A percentile compares a stretch with the other conserved stretches of the same genome.
phyloP scores from a whole-genome alignment of 2,113 vertebrate genomes.

The Trogon melanurus region DNA sequence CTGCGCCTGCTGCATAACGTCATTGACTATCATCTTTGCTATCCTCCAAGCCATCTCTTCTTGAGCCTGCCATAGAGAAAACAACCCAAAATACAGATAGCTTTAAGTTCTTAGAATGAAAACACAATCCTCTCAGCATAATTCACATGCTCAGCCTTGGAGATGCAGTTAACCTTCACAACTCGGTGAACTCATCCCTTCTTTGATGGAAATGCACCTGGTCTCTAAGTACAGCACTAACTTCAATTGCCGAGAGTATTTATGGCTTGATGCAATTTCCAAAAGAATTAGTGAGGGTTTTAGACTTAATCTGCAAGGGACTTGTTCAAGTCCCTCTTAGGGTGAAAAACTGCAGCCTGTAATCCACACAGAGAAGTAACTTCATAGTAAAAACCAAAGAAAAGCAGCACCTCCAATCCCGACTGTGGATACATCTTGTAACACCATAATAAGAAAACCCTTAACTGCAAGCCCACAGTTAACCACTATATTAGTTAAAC shows the following conservation, averaged over 20 bases:
- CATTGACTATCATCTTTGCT: conserved; percentile 98
- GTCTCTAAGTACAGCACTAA: not conserved
- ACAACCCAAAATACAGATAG: not conserved
- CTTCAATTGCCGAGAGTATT: not conserved
- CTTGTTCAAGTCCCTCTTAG: not conserved
- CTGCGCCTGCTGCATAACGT: conserved; percentile 93
- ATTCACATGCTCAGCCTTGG: not conserved
- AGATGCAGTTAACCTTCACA: fast-evolving
- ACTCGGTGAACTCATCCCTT: fast-evolving
- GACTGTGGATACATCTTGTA: not conserved
- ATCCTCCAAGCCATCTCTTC: conserved; percentile 99
- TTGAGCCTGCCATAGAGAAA: conserved; percentile 82
- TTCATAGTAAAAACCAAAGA: not conserved
- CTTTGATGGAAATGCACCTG: not conserved
- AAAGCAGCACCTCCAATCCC: not conserved
- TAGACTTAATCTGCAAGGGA: not conserved
- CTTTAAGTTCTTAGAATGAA: not conserved
- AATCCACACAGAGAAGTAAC: not conserved
- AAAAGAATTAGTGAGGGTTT: not conserved
- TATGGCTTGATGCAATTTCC: not conserved
- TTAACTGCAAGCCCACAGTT: not conserved
- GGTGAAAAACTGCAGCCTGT: not conserved
- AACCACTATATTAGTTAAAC: not conserved
- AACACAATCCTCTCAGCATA: not conserved
- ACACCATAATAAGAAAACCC: not conserved